A percentile compares a stretch with the other conserved stretches of the same genome.
Conservation (phyloP, 2,797 vertebrate species). For the Spinus olivaceus region DNA sequence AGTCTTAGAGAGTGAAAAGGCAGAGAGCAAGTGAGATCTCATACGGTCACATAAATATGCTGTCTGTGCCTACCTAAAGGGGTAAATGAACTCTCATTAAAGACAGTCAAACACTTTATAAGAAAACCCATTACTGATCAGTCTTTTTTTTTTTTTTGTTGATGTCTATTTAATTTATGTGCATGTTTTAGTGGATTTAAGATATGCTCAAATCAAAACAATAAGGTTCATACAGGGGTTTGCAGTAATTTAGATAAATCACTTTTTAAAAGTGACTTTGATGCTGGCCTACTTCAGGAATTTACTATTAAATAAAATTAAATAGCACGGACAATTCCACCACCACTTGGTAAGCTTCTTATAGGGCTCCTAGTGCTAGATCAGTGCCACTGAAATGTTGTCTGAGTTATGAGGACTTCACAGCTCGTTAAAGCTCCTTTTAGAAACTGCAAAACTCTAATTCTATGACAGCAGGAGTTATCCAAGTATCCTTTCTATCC, state of each 20-base stretch:
- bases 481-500: background rate
- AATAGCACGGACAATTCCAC: background rate
- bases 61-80: background rate
- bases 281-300: background rate
- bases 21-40: background rate
- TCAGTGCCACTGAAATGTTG: background rate
- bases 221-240: background rate
- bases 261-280: background rate
- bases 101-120: background rate
- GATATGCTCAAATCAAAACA: background rate
- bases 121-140: background rate
- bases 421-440: background rate
- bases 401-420: background rate
- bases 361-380: background rate
- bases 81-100: background rate
- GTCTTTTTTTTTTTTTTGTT: background rate
- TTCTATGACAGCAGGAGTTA: background rate
- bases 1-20: background rate
- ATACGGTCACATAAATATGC: background rate
- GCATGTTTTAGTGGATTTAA: background rate
- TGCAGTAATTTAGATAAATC: background rate
- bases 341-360: background rate
- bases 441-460: background rate
- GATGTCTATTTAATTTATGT: background rate
- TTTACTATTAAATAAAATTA: background rate